These are phyloP conservation scores for Fissipunctia ypsillon DNA, from an alignment of 2,888 invertebrate genomes.

Conservation along the genomic window DNA sequence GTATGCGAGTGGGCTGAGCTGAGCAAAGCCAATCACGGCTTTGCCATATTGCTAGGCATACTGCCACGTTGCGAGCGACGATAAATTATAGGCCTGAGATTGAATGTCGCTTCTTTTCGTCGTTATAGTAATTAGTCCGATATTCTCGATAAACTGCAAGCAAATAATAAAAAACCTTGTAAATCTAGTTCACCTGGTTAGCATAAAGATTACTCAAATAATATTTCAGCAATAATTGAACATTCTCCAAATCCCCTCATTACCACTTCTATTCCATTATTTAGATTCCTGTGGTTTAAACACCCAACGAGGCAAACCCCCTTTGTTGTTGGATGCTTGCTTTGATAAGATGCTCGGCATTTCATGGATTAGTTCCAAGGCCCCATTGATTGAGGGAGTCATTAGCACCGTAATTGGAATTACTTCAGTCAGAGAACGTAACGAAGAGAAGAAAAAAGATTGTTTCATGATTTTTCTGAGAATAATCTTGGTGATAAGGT, in stretches of 20 bases:
- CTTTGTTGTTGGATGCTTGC: constrained; percentile 55
- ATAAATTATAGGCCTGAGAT: too few relatives aligned
- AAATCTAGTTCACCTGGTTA: too few relatives aligned
- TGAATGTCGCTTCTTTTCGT: not conserved
- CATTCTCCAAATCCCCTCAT: constrained; percentile 7
- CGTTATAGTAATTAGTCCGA: not conserved
- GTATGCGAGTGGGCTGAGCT: not conserved
- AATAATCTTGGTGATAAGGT: constrained; percentile 11
- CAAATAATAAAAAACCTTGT: too few relatives aligned
- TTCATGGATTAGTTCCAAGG: constrained; percentile 58
- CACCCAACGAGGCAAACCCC: constrained; percentile 18
- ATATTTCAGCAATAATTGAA: not conserved
- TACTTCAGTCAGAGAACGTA: constrained; percentile 38
- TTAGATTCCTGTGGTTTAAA: constrained; percentile 36
- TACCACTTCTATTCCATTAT: constrained; percentile 23
- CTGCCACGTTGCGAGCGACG: not conserved
- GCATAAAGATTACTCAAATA: not conserved
- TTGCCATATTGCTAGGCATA: not conserved
- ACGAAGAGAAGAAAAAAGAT: constrained; percentile 9
- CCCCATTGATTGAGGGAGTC: constrained; percentile 56
- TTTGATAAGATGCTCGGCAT: constrained; percentile 61
- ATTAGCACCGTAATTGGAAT: constrained; percentile 60
- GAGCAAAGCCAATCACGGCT: not conserved
- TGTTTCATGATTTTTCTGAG: constrained; percentile 13
- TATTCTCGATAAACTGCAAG: too few relatives aligned